These are phyloP conservation scores for Drosophila oshimai DNA, from an alignment of 1,140 invertebrate genomes.

Conservation along the genomic window DNA sequence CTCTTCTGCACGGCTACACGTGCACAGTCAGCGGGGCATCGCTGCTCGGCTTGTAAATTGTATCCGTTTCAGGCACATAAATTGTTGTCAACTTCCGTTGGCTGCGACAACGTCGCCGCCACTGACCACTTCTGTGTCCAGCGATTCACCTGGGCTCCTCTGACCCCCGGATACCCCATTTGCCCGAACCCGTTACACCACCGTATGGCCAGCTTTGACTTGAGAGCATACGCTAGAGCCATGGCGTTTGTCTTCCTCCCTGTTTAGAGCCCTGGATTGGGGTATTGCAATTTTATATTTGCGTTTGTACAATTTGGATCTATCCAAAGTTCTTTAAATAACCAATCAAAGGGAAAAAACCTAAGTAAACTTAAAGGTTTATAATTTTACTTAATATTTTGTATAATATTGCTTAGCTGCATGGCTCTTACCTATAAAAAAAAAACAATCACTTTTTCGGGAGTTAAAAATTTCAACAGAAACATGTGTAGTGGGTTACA, in stretches of 20 bases:
- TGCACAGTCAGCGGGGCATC: conserved; percentile 42
- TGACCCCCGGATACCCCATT: not conserved
- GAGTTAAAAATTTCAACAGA: no score
- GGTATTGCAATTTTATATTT: not conserved
- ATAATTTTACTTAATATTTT: no score
- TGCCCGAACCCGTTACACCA: conserved; percentile 17
- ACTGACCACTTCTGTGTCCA: conserved; percentile 74
- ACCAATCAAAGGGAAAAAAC: no score
- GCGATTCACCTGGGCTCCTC: conserved; percentile 1
- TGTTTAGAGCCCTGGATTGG: not conserved
- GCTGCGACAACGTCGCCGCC: conserved; percentile 74
- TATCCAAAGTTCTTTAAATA: no score
- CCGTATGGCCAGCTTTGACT: conserved; percentile 67
- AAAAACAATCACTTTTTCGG: no score
- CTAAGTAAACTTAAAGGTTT: no score
- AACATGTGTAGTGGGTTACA: no score
- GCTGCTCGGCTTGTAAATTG: conserved; percentile 74
- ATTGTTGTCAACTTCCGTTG: conserved; percentile 81
- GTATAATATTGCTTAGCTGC: no score
- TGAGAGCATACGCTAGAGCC: conserved; percentile 56
- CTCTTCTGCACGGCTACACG: conserved; percentile 48
- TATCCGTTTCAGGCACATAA: conserved; percentile 81
- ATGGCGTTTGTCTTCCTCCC: conserved; percentile 44
- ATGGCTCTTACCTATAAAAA: no score
- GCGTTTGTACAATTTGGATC: no score